Evolutionary conservation across 2,113 vertebrate species (phyloP).

Genomic region (Fulica atra): DNA sequence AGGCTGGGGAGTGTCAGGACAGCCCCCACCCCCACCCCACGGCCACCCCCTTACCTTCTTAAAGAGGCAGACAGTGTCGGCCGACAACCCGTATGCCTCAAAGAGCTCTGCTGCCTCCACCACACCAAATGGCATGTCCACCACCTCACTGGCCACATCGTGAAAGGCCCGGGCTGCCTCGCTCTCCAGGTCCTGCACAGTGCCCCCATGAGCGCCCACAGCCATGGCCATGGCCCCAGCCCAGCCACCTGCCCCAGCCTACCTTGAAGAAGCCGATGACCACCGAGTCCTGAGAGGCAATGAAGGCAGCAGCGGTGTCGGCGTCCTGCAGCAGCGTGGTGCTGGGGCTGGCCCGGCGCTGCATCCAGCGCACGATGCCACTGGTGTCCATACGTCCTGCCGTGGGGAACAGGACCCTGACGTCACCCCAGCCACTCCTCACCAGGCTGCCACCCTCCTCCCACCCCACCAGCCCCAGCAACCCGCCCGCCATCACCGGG

Average conservation of each 20-base stretch:
- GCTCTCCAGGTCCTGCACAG: constrained; percentile 76
- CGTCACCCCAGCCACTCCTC: neutral
- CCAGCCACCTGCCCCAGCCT: fast-evolving
- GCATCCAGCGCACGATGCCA: constrained; percentile 85
- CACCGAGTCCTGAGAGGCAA: constrained; percentile 64
- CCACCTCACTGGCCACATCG: constrained; percentile 66
- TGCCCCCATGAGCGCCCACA: fast-evolving
- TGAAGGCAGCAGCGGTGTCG: constrained; percentile 39
- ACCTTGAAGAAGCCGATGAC: constrained; percentile 91
- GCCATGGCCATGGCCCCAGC: fast-evolving
- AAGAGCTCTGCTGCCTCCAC: constrained; percentile 78
- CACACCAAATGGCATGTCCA: constrained; percentile 80
- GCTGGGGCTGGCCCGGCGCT: constrained; percentile 72
- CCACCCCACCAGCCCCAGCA: neutral
- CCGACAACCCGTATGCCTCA: constrained; percentile 75
- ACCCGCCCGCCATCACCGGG: neutral
- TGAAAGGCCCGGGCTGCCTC: constrained; percentile 72
- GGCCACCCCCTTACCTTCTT: constrained; percentile 79
- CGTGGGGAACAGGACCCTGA: fast-evolving
- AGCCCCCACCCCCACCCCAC: neutral
- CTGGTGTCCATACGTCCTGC: constrained; percentile 25
- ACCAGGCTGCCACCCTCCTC: fast-evolving
- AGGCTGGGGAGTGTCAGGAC: neutral
- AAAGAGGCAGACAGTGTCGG: constrained; percentile 82
- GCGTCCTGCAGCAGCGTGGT: constrained; percentile 66